phyloP scores from a whole-genome alignment of 1,140 invertebrate species.

The Meloidogyne hapla region DNA sequence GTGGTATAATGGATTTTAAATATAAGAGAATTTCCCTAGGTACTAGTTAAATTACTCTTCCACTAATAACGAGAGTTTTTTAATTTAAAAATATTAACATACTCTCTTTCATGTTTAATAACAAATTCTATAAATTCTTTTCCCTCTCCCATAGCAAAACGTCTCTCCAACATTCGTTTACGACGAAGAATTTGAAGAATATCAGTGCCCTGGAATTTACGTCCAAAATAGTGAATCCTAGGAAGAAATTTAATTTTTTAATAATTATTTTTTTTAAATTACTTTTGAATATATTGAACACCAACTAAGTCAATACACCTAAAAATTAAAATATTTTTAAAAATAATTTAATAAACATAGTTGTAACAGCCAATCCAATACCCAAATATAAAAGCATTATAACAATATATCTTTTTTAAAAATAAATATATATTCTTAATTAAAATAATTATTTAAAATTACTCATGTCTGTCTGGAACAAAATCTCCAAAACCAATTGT shows the following conservation, averaged over 20 bases:
- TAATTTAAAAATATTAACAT: neutral
- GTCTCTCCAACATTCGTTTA: constrained; percentile 61
- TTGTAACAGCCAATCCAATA: constrained; percentile 61
- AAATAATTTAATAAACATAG: constrained; percentile 44
- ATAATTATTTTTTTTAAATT: neutral
- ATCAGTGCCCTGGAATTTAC: constrained; percentile 63
- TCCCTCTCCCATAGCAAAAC: constrained; percentile 61
- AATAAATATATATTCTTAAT: constrained; percentile 18
- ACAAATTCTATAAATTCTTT: constrained; percentile 60
- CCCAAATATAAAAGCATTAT: constrained; percentile 63
- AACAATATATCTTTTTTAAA: constrained; percentile 59
- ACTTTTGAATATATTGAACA: constrained; percentile 50
- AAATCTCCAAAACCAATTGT: constrained; percentile 85
- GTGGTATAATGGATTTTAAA: too few relatives aligned
- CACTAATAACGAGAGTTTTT: too few relatives aligned
- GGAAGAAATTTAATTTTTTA: constrained; percentile 27
- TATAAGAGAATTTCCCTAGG: too few relatives aligned
- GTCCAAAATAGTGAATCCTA: constrained; percentile 63
- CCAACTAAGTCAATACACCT: constrained; percentile 61
- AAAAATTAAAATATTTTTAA: neutral
- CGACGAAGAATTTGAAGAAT: constrained; percentile 61
- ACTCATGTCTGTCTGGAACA: constrained; percentile 74
- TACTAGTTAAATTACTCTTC: too few relatives aligned
- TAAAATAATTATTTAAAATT: neutral
- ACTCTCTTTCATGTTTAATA: constrained; percentile 41